Evolutionary conservation across 2,797 vertebrate genomes (phyloP), one percentile per base, ranked within the genome.

Genomic region (Chrosomus eos): DNA sequence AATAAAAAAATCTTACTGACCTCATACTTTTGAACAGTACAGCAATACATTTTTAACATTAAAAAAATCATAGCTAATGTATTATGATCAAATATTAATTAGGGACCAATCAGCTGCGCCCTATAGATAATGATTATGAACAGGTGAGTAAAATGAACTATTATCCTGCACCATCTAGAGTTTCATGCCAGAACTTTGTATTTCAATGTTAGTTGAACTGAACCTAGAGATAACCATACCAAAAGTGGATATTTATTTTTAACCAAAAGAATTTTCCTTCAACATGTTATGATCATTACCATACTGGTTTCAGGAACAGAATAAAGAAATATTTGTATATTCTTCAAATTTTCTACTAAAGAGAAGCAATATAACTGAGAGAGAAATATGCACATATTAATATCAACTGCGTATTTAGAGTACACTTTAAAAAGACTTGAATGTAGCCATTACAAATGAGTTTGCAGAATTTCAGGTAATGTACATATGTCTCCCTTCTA

Each of bases 231-330:
- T 9, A 23, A 28, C 71, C 18, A 23, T 45, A 58, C 36, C 26
- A 82, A 48, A 36, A 48, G 9, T 73, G 55, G 38, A 72, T 81
- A 60, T 73, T 82, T 82, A 62, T 82, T 82, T 73, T 73, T 33
- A 62, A 81, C 18, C 67, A 72, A 82, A 72, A 73, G 2, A 66
- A 72, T 40, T 48, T 82, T 82, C 70, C 40, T 64, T 10, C 70
- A 72, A 82, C 58, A 74, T 74, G 16, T 28, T 55, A 70, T 45
- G 28, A 38, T 45, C 21, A 58, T 40, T 64, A 78, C n/a, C 14
- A 28, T 26, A 58, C 53, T 43, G 55, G 53, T 48, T 73, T 82
- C 70, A 73, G 40, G 8, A 82, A 74, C 43, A 74, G 26, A 60
- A 62, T 45, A 82, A 82, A 73, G 5, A 51, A 81, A 26, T 5